Conservation (phyloP, 2,888 invertebrate species). For the Aleiodes leptofemur region DNA sequence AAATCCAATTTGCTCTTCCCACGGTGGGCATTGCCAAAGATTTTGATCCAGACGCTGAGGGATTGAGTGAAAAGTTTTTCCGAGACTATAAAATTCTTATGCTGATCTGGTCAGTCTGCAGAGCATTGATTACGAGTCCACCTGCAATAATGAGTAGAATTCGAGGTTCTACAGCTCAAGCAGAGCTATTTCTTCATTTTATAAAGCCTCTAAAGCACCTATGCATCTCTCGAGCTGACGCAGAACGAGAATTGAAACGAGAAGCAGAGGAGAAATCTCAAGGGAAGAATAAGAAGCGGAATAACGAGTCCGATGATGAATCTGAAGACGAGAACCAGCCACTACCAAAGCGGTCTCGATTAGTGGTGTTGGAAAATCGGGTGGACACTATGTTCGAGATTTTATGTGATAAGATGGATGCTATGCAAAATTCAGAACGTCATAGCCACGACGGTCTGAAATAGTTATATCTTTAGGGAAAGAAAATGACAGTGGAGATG, state of each 20-base stretch:
- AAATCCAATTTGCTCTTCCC: slow-evolving; percentile 58
- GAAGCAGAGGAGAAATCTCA: background rate
- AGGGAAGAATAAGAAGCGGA: background rate
- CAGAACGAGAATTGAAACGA: background rate
- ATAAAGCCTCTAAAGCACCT: slow-evolving; percentile 2
- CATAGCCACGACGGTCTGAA: background rate
- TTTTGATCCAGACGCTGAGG: slow-evolving; percentile 61
- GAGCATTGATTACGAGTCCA: slow-evolving; percentile 39
- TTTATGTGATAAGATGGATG: slow-evolving; percentile 12
- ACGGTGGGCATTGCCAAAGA: slow-evolving; percentile 56
- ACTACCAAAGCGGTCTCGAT: background rate
- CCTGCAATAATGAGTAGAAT: slow-evolving; percentile 23
- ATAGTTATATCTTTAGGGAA: background rate
- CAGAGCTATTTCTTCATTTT: background rate
- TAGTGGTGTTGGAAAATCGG: slow-evolving; percentile 8
- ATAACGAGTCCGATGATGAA: background rate
- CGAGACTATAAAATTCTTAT: slow-evolving; percentile 56
- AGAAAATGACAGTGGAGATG: slow-evolving; percentile 8
- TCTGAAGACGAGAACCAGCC: background rate
- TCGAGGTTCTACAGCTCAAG: slow-evolving; percentile 1
- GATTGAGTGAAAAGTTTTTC: slow-evolving; percentile 57
- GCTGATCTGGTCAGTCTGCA: slow-evolving; percentile 59
- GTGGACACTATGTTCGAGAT: slow-evolving; percentile 22
- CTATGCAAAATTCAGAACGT: background rate
- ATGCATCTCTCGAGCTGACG: background rate